phyloP scores from a whole-genome alignment of 2,113 vertebrate genomes.

The Leucosticte australis region DNA sequence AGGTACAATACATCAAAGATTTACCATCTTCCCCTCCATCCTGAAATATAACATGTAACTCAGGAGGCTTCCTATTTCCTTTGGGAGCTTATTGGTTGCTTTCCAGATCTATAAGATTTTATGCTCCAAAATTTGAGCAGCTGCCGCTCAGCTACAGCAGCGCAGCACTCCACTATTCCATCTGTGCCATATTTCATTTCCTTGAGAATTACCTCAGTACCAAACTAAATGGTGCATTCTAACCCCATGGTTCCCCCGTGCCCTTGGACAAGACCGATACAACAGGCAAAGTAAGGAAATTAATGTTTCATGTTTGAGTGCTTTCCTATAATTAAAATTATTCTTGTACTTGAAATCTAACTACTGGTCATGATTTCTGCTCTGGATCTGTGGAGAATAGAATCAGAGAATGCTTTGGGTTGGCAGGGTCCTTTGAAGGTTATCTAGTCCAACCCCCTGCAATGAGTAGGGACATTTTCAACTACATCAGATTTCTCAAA shows the following conservation, averaged over 20 bases:
- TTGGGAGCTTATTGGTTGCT: background rate
- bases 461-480: background rate
- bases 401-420: background rate
- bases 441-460: background rate
- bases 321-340: background rate
- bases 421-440: background rate
- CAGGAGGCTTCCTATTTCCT: background rate
- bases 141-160: background rate
- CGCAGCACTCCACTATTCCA: background rate
- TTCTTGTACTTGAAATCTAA: slow-evolving; percentile 8
- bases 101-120: background rate
- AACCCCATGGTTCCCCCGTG: background rate
- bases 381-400: background rate
- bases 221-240: background rate
- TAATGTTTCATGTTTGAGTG: background rate
- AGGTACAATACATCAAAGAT: background rate
- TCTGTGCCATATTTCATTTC: background rate
- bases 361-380: background rate
- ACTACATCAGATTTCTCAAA: background rate
- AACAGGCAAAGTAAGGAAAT: background rate
- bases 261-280: background rate
- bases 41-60: background rate
- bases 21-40: background rate
- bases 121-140: background rate
- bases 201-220: background rate